A percentile compares a stretch with the other conserved stretches of the same genome.
Conservation (phyloP, 2,113 vertebrate genomes). For the Propithecus coquereli region DNA sequence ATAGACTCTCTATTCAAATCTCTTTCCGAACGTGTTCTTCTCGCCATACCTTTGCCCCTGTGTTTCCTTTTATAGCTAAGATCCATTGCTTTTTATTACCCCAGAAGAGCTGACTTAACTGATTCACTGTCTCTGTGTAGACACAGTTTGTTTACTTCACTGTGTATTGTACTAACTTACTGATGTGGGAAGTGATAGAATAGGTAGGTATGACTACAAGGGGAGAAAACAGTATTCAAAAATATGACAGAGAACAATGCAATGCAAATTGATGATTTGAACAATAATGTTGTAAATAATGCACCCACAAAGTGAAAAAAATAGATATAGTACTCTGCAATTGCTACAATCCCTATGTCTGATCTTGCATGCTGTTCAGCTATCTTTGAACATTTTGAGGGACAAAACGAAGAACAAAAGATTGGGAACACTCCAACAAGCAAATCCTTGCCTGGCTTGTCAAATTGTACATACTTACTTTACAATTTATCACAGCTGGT, state of each 20-base stretch:
- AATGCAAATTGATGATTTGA: constrained; percentile 32
- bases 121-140: neutral
- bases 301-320: constrained; percentile 13
- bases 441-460: constrained; percentile 72
- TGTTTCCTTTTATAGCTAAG: neutral
- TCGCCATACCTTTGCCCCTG: accelerated
- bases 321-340: neutral
- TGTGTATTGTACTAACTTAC: neutral
- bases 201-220: neutral
- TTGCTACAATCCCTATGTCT: neutral
- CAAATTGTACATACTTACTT: constrained; percentile 73
- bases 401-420: constrained; percentile 75
- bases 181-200: neutral
- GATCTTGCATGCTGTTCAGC: constrained; percentile 54
- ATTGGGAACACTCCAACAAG: constrained; percentile 67
- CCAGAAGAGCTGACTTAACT: neutral
- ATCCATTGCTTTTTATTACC: neutral
- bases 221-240: neutral
- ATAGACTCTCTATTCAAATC: neutral
- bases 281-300: neutral
- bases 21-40: neutral
- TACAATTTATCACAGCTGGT: constrained; percentile 78
- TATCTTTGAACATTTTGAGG: constrained; percentile 70
- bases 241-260: neutral
- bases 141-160: neutral